Percentiles rank a stretch among this genome's conserved stretches.
Conservation (phyloP, 1,140 invertebrate genomes). For the Pogonognathellus flavescens region DNA sequence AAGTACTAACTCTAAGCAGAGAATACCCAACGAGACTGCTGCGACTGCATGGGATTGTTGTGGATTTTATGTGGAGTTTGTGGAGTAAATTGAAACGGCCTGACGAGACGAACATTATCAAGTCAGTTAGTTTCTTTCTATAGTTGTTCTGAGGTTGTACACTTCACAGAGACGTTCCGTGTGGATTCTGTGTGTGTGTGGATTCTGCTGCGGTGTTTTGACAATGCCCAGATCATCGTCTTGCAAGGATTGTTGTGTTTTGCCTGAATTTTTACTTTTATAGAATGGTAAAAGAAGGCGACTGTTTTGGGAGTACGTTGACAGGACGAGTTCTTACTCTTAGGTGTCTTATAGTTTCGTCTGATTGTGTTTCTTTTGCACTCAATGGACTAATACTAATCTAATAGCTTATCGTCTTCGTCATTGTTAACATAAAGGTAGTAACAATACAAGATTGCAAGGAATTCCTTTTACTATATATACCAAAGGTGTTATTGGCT, state of each 20-base stretch:
- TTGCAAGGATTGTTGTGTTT: background rate
- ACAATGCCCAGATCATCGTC: background rate
- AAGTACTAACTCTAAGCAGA: too few species aligned
- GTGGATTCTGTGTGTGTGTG: too few species aligned
- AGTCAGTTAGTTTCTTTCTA: conserved; percentile 10
- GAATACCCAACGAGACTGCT: too few species aligned
- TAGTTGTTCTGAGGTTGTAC: conserved; percentile 26
- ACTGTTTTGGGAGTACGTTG: conserved; percentile 5
- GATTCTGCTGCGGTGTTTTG: too few species aligned
- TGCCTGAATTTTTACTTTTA: background rate
- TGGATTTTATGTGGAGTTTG: background rate
- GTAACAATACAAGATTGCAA: too few species aligned
- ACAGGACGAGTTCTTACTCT: conserved; percentile 15
- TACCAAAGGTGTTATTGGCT: too few species aligned
- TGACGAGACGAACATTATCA: background rate
- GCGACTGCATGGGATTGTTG: too few species aligned
- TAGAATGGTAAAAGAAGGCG: background rate
- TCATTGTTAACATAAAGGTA: background rate
- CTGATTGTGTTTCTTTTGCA: background rate
- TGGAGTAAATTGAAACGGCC: conserved; percentile 14
- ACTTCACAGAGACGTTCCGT: conserved; percentile 4
- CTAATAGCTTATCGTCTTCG: background rate
- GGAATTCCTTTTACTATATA: too few species aligned
- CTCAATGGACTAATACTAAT: background rate
- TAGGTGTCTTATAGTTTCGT: background rate